A percentile compares a stretch with the other conserved stretches of the same genome.
phyloP scores from a whole-genome alignment of 2,113 vertebrate genomes.

The Syngnathoides biaculeatus region DNA sequence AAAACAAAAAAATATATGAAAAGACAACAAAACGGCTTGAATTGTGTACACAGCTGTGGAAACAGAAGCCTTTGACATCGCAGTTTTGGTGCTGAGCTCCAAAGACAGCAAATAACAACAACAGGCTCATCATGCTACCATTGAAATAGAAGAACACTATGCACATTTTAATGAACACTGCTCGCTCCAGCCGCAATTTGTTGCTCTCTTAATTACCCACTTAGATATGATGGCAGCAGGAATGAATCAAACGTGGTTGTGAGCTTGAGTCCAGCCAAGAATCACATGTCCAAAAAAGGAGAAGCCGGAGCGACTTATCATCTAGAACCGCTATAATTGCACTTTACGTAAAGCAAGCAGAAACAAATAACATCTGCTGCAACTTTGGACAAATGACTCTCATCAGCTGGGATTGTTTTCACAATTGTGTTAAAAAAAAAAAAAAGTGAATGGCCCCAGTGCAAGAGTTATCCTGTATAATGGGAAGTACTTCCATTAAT shows the following conservation, averaged over 20 bases:
- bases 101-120: constrained; percentile 37
- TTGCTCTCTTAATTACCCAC: constrained; percentile 57
- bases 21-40: constrained; percentile 28
- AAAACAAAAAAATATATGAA: constrained; percentile 36
- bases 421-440: constrained; percentile 32
- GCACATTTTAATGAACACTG: constrained; percentile 4
- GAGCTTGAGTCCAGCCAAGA: constrained; percentile 20
- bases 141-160: constrained; percentile 28
- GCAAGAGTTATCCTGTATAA: constrained; percentile 49
- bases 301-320: constrained; percentile 43
- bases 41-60: constrained; percentile 59
- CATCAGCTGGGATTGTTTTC: constrained; percentile 34
- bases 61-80: constrained; percentile 62
- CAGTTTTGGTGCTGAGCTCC: constrained; percentile 36
- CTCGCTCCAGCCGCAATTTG: constrained; percentile 29
- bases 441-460: constrained; percentile 16
- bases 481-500: constrained; percentile 59
- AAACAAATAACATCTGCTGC: constrained; percentile 52
- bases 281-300: constrained; percentile 33
- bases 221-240: constrained; percentile 41
- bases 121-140: constrained; percentile 43
- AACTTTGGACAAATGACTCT: constrained; percentile 44
- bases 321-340: constrained; percentile 57
- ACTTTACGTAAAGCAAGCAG: constrained; percentile 47
- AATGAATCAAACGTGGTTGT: constrained; percentile 49